phyloP scores from a whole-genome alignment of 1,140 invertebrate species.

The Pogonus chalceus region DNA sequence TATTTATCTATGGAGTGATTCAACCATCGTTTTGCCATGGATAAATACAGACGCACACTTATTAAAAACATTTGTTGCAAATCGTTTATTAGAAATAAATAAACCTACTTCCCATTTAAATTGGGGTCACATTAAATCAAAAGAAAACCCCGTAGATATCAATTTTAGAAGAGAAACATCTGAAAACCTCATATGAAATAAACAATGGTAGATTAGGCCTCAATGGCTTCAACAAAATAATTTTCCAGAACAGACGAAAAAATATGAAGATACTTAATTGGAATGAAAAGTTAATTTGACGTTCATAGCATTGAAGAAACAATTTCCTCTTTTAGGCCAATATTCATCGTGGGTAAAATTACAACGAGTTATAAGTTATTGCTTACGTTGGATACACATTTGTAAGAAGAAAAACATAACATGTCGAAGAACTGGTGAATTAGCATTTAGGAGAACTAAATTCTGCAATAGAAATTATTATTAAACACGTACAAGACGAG shows the following conservation, averaged over 20 bases:
- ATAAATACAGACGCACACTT: slow-evolving; percentile 5
- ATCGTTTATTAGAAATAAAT: slow-evolving; percentile 29
- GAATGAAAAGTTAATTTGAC: no score
- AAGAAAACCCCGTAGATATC: slow-evolving; percentile 22
- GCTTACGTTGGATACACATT: slow-evolving; percentile 6
- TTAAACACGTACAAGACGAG: slow-evolving; percentile 9
- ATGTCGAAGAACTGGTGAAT: not conserved
- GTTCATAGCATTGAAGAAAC: not conserved
- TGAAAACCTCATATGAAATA: not conserved
- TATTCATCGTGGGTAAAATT: slow-evolving; percentile 10
- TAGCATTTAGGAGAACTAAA: no score
- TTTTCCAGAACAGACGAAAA: not conserved
- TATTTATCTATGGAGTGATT: slow-evolving; percentile 17
- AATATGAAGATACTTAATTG: not conserved
- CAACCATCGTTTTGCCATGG: slow-evolving; percentile 19
- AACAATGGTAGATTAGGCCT: slow-evolving; percentile 15
- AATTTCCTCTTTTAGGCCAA: not conserved
- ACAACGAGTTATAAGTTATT: slow-evolving; percentile 12
- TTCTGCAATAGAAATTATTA: slow-evolving; percentile 3
- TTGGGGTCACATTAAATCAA: slow-evolving; percentile 22
- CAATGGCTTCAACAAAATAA: slow-evolving; percentile 7
- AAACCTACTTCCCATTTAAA: not conserved
- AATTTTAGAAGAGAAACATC: slow-evolving; percentile 16
- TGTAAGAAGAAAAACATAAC: no score
- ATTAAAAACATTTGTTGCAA: slow-evolving; percentile 27